Base-by-base conservation (phyloP, 2,888 invertebrate genomes). In the Lochmaea capreae region DNA sequence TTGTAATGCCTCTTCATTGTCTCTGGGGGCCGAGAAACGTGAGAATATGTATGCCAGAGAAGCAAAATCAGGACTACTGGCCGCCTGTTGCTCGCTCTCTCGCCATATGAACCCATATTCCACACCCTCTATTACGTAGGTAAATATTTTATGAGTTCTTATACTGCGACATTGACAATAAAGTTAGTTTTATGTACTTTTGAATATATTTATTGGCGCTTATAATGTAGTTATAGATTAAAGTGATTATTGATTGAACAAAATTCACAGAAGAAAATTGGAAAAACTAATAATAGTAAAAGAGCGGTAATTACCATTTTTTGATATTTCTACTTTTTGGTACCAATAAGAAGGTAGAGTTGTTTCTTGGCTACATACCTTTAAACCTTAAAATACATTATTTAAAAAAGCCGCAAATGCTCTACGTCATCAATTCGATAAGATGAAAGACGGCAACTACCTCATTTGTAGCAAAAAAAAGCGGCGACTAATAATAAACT, bases 71-170 rank as follows among this genome's bases (percentile, higher is more conserved):
- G 77, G 77, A 85, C 83, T 84, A 85, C 83, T 84, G 81, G 78
- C 84, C 84, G 85, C 85, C 85, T 85, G 85, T 85, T 85, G 85
- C 83, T 81, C 81, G 61, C 33, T 65, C 65, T 39, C 57, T 72
- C 72, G 61, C 66, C 68, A 65, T 69, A 72, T 69, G 65, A 66
- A 57, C 46, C 62, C 22, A 52, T 39, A 63, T 71, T 65, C 39
- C 26, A 43, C 42, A 57, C 54, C 61, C 62, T 39, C 65, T 63
- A 46, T 43, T 12, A 46, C 57, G 18, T 59, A 46, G 67, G 58
- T 67, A 67, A 72, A 72, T 72, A 72, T 63, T 72, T 72, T 71
- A 71, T 57, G 62, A 67, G 43, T 69, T 67, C 18, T 54, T 54
- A 18, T 11, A 11, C 54, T 18, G 10, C 18, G 18, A 54, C 54